phyloP scores from a whole-genome alignment of 2,797 vertebrate genomes.

The Pyrocephalus nanus region DNA sequence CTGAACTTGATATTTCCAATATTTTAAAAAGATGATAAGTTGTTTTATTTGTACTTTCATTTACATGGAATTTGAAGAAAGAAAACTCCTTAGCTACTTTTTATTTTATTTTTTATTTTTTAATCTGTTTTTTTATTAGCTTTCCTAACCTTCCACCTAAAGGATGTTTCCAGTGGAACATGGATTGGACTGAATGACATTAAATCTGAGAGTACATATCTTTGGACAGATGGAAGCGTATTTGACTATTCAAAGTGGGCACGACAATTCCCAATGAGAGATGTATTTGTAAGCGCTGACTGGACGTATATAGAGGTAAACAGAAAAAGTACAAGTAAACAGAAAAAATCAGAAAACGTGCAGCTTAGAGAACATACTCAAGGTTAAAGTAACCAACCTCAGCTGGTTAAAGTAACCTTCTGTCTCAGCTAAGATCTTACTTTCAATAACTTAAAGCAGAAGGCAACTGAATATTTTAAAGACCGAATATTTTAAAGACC shows the following conservation, averaged over 20 bases:
- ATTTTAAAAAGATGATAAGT: neutral
- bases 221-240: conserved; percentile 88
- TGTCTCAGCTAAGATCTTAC: neutral
- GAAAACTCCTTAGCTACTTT: neutral
- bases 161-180: conserved; percentile 64
- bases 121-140: conserved; percentile 66
- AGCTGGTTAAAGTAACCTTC: neutral
- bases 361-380: neutral
- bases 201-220: conserved; percentile 80
- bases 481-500: neutral
- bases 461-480: neutral
- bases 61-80: neutral
- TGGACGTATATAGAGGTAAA: conserved; percentile 26
- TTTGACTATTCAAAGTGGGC: conserved; percentile 89
- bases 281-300: neutral
- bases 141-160: conserved; percentile 85
- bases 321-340: conserved; percentile 6
- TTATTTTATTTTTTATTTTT: neutral
- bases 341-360: neutral
- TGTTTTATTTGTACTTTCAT: neutral
- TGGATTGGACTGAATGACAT: conserved; percentile 92
- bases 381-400: neutral
- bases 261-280: conserved; percentile 75
- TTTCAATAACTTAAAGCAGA: neutral
- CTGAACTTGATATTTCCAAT: neutral